Conservation (phyloP, 2,888 invertebrate species). For the Xestoiulus laeticollis region DNA sequence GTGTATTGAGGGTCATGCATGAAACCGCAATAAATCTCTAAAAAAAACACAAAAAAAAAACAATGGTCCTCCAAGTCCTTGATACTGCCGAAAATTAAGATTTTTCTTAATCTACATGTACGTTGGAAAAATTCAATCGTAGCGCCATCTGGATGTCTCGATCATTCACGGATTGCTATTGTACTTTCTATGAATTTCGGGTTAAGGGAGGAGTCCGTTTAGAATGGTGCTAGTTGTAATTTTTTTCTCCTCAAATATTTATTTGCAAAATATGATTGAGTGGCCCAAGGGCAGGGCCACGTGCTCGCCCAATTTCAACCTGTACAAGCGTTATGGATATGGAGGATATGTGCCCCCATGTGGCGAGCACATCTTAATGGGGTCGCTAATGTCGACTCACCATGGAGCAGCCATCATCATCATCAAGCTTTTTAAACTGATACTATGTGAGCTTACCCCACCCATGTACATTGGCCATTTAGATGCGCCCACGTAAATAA, state of each 20-base stretch:
- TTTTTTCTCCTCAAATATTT: not conserved
- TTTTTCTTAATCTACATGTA: not conserved
- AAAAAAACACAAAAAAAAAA: no score
- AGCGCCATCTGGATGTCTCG: not conserved
- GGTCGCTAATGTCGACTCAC: slow-evolving; percentile 28
- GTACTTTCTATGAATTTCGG: not conserved
- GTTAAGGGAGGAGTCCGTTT: not conserved
- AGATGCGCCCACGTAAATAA: slow-evolving; percentile 15
- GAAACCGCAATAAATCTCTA: not conserved
- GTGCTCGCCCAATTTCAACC: slow-evolving; percentile 21
- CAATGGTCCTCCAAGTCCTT: not conserved
- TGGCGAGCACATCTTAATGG: slow-evolving; percentile 7
- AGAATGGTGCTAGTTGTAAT: not conserved
- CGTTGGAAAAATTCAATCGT: not conserved
- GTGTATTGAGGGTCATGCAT: not conserved
- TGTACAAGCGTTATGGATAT: not conserved
- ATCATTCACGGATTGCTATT: not conserved
- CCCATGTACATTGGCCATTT: not conserved
- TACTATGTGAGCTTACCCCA: not conserved
- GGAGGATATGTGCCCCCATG: slow-evolving; percentile 1
- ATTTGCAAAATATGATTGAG: slow-evolving; percentile 27
- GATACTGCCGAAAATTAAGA: not conserved
- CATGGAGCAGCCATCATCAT: slow-evolving; percentile 28
- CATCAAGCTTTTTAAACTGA: not conserved
- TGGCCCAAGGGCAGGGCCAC: slow-evolving; percentile 22